Evolutionary conservation across 2,797 vertebrate genomes (phyloP), one percentile per base, ranked within the genome.

Genomic region (Sebastes vulpes): DNA sequence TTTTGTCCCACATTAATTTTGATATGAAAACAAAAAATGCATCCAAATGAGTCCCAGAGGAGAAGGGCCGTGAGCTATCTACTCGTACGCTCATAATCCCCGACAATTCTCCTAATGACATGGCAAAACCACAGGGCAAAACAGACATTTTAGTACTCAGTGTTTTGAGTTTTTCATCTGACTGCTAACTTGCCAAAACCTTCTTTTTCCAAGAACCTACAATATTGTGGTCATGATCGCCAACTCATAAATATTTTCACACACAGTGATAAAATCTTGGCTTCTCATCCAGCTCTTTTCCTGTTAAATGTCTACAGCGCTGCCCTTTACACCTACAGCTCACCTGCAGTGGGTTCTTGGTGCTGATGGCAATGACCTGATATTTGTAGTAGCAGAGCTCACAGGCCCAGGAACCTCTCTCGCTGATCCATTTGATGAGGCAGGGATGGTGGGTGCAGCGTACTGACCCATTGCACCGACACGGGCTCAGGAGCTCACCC

Each of bases 311-410:
- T 61, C 31, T 9, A 14, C 20, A n/a, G 4, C 1, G 1, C 16
- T 23, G 20, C 26, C 8, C 16, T 74, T 58, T 31, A 75, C 11
- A 28, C 3, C 23, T 2, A 2, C 25, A 42, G 42, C 87, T 96
- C 96, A 99, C 99, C 98, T 99, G 99, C 81, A 99, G 97, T 63
- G 99, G 99, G 93, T 99, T 99, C 96, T 99, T 99, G 94, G 99
- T 99, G 97, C 98, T 99, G 96, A 99, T 99, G 96, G 98, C 98
- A 87, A 99, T 98, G 95, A 99, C 99, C 75, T 99, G 98, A 91
- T 99, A 99, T 94, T 99, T 99, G 96, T 99, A 99, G 95, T 99
- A 99, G 93, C 99, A 99, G 76, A 99, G 96, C 90, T 99, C 99
- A 75, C 99, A 99, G 89, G 98, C 98, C 99, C 99, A 99, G 89